Evolutionary conservation across 2,888 invertebrate species (phyloP), one percentile per base, ranked within the genome.

Genomic region (Campoplex nolae): DNA sequence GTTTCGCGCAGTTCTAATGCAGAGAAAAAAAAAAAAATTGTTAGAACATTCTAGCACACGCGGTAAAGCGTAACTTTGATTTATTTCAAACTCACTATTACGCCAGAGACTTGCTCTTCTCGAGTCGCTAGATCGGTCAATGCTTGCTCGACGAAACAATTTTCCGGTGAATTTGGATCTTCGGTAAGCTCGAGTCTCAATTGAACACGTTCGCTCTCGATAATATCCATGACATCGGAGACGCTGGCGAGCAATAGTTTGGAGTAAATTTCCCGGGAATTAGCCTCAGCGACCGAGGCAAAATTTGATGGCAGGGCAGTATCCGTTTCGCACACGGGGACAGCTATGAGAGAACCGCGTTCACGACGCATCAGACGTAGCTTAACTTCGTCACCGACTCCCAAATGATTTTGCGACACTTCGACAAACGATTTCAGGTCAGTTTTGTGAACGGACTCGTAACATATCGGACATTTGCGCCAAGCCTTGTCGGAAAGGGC

Each of bases 401-500:
- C 95, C 84, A 95, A 95, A 7, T 95, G 94, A 76, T 94, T 93
- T 89, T 96, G 95, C 54, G 95, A 95, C 76, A 96, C 94, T 78
- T 96, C 95, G 16, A 96, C 95, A 54, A 97, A 97, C 94, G 97
- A 96, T 95, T 98, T 98, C 90, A 99, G 96, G 92, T 99, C 98
- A 56, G 96, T 95, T 85, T 97, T 97, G 88, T 97, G 96, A 76
- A 99, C 95, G 1, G 97, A 96, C 91, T 98, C 98, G 90, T 97
- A 97, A 94, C 99, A 99, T 88, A 99, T 99, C 0, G 99, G 99
- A 94, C 99, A 99, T 92, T 97, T 97, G 51, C 97, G 95, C 95
- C 97, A 97, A 38, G 96, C 95, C 92, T 97, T 97, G 91, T 99
- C 99, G 77, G 97, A 97, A 2, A 98, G 95, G 0, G 98, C 97